Conservation (phyloP, 2,113 vertebrate species). For the Eulacestoma nigropectus region DNA sequence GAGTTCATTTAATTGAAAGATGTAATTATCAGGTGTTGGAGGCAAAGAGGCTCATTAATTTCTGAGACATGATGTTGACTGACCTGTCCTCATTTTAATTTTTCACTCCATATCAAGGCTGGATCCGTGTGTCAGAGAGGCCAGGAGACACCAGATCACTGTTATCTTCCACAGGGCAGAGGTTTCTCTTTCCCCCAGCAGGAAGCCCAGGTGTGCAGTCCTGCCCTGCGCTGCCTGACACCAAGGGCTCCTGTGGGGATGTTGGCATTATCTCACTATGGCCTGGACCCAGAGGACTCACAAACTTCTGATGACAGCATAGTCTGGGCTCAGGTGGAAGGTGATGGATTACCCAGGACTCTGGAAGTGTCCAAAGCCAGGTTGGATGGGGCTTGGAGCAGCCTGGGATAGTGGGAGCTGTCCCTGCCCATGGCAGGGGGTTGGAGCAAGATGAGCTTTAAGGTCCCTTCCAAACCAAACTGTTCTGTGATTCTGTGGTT, state of each 20-base stretch:
- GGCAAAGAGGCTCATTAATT: constrained; percentile 76
- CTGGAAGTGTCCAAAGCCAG: background rate
- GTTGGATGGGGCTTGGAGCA: fast-evolving
- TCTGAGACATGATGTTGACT: constrained; percentile 71
- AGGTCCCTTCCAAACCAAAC: background rate
- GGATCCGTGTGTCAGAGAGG: background rate
- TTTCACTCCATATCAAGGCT: constrained; percentile 58
- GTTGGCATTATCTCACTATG: background rate
- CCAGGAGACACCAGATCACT: background rate
- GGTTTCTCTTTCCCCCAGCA: background rate
- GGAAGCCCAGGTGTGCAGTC: background rate
- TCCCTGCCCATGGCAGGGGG: no score
- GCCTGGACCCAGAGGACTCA: background rate
- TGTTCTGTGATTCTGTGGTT: background rate
- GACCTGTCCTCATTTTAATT: constrained; percentile 72
- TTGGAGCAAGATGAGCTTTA: background rate
- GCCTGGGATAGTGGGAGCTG: fast-evolving
- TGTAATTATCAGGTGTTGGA: constrained; percentile 79
- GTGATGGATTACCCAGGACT: background rate
- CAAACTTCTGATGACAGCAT: background rate
- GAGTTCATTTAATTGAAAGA: constrained; percentile 79
- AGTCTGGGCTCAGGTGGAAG: background rate
- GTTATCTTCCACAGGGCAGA: background rate
- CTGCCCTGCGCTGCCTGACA: background rate
- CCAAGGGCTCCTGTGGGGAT: background rate